These are phyloP conservation scores for Microcaecilia unicolor DNA, from an alignment of 2,797 vertebrate genomes.

Conservation along the genomic window DNA sequence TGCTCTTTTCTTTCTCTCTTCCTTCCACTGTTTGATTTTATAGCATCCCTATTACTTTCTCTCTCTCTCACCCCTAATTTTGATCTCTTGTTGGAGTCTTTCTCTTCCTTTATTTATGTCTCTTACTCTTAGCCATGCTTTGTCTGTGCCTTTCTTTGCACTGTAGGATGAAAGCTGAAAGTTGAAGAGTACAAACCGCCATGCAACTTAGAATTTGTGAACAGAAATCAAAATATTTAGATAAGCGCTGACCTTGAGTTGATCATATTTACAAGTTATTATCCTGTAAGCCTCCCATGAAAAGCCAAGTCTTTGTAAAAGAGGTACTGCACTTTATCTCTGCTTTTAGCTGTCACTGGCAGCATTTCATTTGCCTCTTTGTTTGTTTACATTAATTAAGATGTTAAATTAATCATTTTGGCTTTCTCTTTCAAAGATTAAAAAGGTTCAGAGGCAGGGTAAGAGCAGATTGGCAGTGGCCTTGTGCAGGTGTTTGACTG, in stretches of 20 bases:
- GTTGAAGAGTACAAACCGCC: conserved; percentile 53
- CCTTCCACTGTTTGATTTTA: too few relatives aligned
- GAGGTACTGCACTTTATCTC: conserved; percentile 33
- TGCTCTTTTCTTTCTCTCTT: too few relatives aligned
- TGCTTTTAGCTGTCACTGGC: conserved; percentile 49
- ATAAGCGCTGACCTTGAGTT: conserved; percentile 51
- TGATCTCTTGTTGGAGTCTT: too few relatives aligned
- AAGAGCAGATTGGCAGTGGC: conserved; percentile 12
- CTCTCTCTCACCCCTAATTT: too few relatives aligned
- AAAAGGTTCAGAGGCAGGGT: conserved; percentile 12
- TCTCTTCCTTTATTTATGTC: conserved; percentile 1
- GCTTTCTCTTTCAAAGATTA: conserved; percentile 30
- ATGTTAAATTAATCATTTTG: conserved; percentile 52
- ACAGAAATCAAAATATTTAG: conserved; percentile 66
- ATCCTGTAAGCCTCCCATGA: conserved; percentile 45
- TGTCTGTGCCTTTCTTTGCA: not conserved
- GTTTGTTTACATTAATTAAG: conserved; percentile 65
- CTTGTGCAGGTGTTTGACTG: conserved; percentile 39
- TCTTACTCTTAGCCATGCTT: too few relatives aligned
- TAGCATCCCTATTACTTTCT: too few relatives aligned
- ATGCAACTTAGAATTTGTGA: conserved; percentile 38
- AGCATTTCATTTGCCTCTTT: conserved; percentile 61
- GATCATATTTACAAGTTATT: conserved; percentile 59
- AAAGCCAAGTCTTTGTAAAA: conserved; percentile 38
- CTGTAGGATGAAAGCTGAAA: conserved; percentile 39